phyloP scores from a whole-genome alignment of 2,888 invertebrate genomes.

The Acanthopleura granulata region DNA sequence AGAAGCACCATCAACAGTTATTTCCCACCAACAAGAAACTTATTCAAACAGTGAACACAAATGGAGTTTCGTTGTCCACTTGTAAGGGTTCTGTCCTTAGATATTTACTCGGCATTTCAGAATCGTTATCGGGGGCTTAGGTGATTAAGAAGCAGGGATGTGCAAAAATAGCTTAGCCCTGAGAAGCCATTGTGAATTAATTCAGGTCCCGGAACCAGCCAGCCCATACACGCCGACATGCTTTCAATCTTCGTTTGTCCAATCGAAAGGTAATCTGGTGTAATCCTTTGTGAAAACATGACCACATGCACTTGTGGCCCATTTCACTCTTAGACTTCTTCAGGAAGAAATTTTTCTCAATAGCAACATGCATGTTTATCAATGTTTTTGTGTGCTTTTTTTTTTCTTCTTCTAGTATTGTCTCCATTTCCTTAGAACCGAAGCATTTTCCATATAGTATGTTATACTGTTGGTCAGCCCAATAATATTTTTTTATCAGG shows the following conservation, averaged over 20 bases:
- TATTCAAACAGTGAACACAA: conserved; percentile 5
- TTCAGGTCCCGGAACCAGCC: not conserved
- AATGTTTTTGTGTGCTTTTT: too few species aligned
- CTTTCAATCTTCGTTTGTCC: conserved; percentile 10
- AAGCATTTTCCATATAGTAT: too few species aligned
- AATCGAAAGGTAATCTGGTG: conserved; percentile 10
- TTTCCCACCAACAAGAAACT: not conserved
- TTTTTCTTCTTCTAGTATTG: too few species aligned
- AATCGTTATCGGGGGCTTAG: conserved; percentile 7
- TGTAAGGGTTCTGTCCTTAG: not conserved
- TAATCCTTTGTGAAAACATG: conserved; percentile 6
- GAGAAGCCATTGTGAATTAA: conserved; percentile 1
- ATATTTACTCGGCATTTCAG: not conserved
- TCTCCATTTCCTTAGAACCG: too few species aligned
- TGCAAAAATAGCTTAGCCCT: not conserved
- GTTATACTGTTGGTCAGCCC: too few species aligned
- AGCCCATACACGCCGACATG: conserved; percentile 3
- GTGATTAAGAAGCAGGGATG: not conserved
- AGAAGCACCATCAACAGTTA: too few species aligned
- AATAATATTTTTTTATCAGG: too few species aligned
- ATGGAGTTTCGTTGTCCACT: conserved; percentile 8
- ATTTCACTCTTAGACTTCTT: too few species aligned
- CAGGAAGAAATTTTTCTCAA: too few species aligned
- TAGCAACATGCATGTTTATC: too few species aligned
- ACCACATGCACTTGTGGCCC: too few species aligned